Evolutionary conservation across 1,140 invertebrate genomes (phyloP).

Genomic region (Olivierus martensii): DNA sequence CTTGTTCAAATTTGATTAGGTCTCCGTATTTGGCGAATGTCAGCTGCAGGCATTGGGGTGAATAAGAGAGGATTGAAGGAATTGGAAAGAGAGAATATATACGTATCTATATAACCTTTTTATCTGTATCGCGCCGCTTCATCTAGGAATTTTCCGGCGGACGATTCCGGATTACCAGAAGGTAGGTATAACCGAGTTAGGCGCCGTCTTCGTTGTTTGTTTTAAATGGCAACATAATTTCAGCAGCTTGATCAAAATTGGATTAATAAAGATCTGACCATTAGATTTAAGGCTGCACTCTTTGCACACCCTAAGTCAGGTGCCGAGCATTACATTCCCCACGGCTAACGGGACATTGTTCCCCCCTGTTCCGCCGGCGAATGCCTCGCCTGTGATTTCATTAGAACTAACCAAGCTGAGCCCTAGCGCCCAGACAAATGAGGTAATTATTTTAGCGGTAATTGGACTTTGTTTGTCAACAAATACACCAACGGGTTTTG

Average conservation of each 20-base stretch:
- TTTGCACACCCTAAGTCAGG: not conserved
- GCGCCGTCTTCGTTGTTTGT: constrained; percentile 13
- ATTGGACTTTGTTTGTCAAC: constrained; percentile 20
- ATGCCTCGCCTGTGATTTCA: constrained; percentile 17
- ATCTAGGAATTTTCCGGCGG: no score
- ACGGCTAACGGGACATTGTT: constrained; percentile 2
- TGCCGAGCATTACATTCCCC: not conserved
- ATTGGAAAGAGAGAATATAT: no score
- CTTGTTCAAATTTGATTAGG: no score
- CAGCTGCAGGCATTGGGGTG: no score
- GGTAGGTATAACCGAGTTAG: not conserved
- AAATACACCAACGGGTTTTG: constrained; percentile 18
- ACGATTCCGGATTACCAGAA: no score
- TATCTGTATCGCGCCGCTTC: no score
- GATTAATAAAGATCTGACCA: constrained; percentile 20
- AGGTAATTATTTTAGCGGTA: constrained; percentile 18
- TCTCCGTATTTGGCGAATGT: no score
- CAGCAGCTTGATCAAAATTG: constrained; percentile 19
- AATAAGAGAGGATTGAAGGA: no score
- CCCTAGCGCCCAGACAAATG: constrained; percentile 7
- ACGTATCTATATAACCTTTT: no score
- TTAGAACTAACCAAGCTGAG: constrained; percentile 17
- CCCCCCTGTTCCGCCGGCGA: constrained; percentile 7
- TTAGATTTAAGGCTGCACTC: constrained; percentile 13
- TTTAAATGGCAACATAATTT: constrained; percentile 21